Evolutionary conservation across 2,797 vertebrate species (phyloP).

Genomic region (Paedocypris micromegethes): DNA sequence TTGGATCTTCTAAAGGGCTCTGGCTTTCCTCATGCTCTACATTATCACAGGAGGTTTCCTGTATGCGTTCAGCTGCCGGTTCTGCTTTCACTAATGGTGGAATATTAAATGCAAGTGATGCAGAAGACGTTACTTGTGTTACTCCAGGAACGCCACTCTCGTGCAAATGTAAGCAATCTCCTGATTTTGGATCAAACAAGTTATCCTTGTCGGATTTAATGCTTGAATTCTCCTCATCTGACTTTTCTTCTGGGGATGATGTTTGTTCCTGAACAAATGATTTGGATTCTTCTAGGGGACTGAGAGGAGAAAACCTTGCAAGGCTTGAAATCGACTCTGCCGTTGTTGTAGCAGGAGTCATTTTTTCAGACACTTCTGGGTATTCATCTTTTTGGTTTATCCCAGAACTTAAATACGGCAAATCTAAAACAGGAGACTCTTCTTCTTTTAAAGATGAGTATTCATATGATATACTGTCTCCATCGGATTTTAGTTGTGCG

Average conservation of each 20-base stretch:
- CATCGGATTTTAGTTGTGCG: constrained; percentile 54
- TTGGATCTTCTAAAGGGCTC: constrained; percentile 60
- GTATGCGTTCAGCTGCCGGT: constrained; percentile 52
- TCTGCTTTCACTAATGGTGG: constrained; percentile 70
- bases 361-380: constrained; percentile 80
- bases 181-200: constrained; percentile 52
- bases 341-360: constrained; percentile 52
- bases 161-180: constrained; percentile 1
- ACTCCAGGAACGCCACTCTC: constrained; percentile 22
- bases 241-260: constrained; percentile 57
- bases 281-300: constrained; percentile 65
- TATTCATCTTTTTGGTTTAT: constrained; percentile 79
- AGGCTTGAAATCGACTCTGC: constrained; percentile 64
- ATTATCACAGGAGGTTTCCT: constrained; percentile 58
- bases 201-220: constrained; percentile 66
- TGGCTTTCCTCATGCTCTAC: constrained; percentile 53
- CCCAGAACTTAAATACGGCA: constrained; percentile 62
- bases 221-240: constrained; percentile 54
- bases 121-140: constrained; percentile 51
- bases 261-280: constrained; percentile 55
- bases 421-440: constrained; percentile 58
- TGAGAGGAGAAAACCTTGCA: constrained; percentile 64
- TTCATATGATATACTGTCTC: constrained; percentile 56
- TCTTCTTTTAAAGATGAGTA: constrained; percentile 70
- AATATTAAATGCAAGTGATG: constrained; percentile 66